These are phyloP conservation scores for Coecobrya sp. DNA, from an alignment of 2,888 invertebrate genomes.

Conservation along the genomic window DNA sequence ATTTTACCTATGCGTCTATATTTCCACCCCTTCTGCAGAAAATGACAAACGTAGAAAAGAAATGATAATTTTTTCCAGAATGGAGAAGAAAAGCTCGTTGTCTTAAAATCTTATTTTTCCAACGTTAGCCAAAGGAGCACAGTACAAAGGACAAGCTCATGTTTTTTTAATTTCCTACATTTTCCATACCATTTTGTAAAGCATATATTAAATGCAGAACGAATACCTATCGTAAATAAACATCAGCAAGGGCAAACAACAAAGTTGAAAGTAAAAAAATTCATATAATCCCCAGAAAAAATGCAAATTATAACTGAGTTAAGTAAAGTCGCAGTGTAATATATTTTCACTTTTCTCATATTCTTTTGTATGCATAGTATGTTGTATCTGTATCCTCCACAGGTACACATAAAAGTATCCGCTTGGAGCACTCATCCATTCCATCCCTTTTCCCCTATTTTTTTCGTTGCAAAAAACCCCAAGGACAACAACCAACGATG, in stretches of 20 bases:
- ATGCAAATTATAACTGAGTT: background rate
- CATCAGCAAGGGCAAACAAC: constrained; percentile 8
- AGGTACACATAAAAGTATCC: constrained; percentile 30
- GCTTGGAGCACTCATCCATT: background rate
- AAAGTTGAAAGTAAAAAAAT: background rate
- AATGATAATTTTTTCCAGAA: background rate
- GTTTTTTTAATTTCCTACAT: constrained; percentile 48
- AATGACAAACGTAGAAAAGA: constrained; percentile 11
- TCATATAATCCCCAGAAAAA: background rate
- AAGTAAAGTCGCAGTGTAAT: background rate
- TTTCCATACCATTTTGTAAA: constrained; percentile 46
- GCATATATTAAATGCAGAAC: constrained; percentile 5
- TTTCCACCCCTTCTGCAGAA: background rate
- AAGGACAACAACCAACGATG: constrained; percentile 55
- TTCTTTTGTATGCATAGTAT: constrained; percentile 1
- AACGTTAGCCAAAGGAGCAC: background rate
- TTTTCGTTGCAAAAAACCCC: constrained; percentile 56
- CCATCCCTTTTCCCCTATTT: background rate
- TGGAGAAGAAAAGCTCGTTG: background rate
- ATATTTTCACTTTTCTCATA: background rate
- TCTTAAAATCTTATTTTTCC: background rate
- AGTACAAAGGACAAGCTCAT: constrained; percentile 36
- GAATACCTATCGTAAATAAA: constrained; percentile 33
- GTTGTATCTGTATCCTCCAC: background rate
- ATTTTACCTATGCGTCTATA: background rate